Conservation (phyloP, 2,888 invertebrate species). For the Sarcophaga variegata region DNA sequence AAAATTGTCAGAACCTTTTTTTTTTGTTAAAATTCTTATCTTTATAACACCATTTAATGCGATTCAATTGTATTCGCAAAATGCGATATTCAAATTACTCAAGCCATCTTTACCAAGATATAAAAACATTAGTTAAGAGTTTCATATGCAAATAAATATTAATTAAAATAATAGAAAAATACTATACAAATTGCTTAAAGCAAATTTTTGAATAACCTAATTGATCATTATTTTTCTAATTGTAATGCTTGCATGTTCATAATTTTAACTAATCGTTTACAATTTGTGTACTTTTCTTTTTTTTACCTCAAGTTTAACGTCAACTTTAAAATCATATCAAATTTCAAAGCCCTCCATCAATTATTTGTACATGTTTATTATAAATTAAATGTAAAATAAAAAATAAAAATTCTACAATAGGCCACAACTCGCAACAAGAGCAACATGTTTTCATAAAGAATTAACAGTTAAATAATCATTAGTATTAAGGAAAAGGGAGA, state of each 20-base stretch:
- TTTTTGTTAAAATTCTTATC: too few species aligned
- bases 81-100: too few species aligned
- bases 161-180: too few species aligned
- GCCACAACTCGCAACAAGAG: not conserved
- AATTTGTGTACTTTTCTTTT: slow-evolving; percentile 5
- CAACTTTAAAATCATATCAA: slow-evolving; percentile 53
- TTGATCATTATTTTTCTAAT: not conserved
- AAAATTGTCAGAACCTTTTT: too few species aligned
- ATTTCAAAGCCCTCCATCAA: slow-evolving; percentile 36
- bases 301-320: slow-evolving; percentile 42
- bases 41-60: too few species aligned
- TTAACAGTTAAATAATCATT: slow-evolving; percentile 12
- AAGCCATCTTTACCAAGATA: too few species aligned
- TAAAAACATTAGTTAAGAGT: too few species aligned
- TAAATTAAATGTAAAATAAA: slow-evolving; percentile 27
- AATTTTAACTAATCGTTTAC: not conserved
- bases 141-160: too few species aligned
- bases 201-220: too few species aligned
- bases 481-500: slow-evolving; percentile 13
- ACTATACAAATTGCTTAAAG: too few species aligned
- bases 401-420: not conserved
- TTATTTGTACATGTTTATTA: slow-evolving; percentile 38
- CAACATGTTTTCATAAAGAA: slow-evolving; percentile 38
- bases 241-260: not conserved
- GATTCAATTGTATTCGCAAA: too few species aligned